Evolutionary conservation across 2,888 invertebrate genomes (phyloP).

Genomic region (Cataglyphis rosenhaueri): DNA sequence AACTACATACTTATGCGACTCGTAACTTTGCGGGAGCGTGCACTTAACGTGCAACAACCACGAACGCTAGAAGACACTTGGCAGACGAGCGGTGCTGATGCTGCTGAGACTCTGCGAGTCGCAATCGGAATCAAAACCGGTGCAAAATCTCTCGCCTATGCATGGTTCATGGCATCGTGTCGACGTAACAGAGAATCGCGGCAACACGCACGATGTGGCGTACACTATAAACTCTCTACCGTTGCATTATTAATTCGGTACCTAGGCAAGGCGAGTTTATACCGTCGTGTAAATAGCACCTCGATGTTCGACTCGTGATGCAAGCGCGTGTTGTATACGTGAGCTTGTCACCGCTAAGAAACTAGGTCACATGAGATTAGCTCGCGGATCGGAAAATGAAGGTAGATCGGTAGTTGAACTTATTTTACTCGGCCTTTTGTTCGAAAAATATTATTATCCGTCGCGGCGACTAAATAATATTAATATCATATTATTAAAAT

Average conservation of each 20-base stretch:
- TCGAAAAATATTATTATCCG: background rate
- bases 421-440: background rate
- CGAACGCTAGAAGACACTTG: conserved; percentile 45
- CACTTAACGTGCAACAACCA: conserved; percentile 63
- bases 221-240: background rate
- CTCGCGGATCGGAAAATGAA: background rate
- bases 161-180: conserved; percentile 1
- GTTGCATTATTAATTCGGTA: conserved; percentile 46
- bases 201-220: background rate
- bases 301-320: background rate
- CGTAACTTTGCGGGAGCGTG: conserved; percentile 60
- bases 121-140: conserved; percentile 73
- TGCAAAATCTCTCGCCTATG: conserved; percentile 69
- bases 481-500: conserved; percentile 36
- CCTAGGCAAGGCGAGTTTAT: background rate
- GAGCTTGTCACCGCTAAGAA: background rate
- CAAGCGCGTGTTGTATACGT: background rate
- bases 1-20: conserved; percentile 33
- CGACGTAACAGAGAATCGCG: background rate
- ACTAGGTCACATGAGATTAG: conserved; percentile 27
- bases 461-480: background rate
- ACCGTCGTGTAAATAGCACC: background rate
- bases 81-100: conserved; percentile 45
- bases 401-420: background rate
- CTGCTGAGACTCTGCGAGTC: conserved; percentile 39